A percentile compares a stretch with the other conserved stretches of the same genome.
phyloP scores from a whole-genome alignment of 2,797 vertebrate genomes.

The Sebastiscus albofasciatus region DNA sequence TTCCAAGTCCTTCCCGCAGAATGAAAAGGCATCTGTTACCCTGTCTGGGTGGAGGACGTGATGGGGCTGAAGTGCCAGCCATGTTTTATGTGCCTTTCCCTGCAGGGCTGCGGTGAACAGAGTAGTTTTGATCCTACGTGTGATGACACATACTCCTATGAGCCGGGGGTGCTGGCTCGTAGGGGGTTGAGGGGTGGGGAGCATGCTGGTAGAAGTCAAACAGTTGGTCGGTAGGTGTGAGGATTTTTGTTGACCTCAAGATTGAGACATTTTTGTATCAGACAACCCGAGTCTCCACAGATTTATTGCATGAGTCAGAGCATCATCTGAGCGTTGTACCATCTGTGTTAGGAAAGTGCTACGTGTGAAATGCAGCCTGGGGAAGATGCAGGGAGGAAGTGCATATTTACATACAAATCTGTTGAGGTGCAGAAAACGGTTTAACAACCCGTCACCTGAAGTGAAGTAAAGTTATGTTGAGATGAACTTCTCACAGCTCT shows the following conservation, averaged over 20 bases:
- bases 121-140: constrained; percentile 36
- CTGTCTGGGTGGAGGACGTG: constrained; percentile 30
- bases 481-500: constrained; percentile 6
- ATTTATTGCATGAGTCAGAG: constrained; percentile 22
- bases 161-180: background rate
- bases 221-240: constrained; percentile 29
- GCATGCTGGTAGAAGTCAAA: background rate
- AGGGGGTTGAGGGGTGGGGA: background rate
- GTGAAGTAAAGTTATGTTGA: constrained; percentile 6
- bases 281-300: background rate
- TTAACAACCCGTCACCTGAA: constrained; percentile 32
- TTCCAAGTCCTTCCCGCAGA: constrained; percentile 30
- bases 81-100: constrained; percentile 43
- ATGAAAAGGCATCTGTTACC: constrained; percentile 60
- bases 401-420: constrained; percentile 20
- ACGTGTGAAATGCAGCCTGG: background rate
- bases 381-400: background rate
- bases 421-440: background rate
- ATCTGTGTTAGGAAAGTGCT: constrained; percentile 5
- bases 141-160: constrained; percentile 47
- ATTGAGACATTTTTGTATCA: constrained; percentile 6
- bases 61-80: constrained; percentile 32
- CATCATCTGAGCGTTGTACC: constrained; percentile 2
- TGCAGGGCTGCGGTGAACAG: background rate
- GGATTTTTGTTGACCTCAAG: constrained; percentile 16